These are phyloP conservation scores for Gymnothorax reevesii DNA, from an alignment of 2,797 vertebrate genomes.

Conservation along the genomic window DNA sequence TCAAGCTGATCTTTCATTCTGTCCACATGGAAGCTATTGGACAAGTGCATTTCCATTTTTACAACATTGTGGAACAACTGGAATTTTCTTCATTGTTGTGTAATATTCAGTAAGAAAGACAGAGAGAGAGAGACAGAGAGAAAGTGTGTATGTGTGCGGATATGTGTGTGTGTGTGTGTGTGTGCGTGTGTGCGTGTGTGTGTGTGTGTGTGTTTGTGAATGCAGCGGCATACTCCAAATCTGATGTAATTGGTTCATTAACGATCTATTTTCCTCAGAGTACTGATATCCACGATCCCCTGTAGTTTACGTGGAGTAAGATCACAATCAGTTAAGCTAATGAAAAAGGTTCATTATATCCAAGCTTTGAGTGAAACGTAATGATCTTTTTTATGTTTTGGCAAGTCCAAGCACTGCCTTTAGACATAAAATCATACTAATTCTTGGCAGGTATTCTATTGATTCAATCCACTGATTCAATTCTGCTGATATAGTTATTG, in stretches of 20 bases:
- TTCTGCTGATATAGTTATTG: neutral
- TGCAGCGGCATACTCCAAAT: no score
- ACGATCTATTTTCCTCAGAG: no score
- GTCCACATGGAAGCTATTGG: constrained; percentile 11
- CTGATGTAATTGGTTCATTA: no score
- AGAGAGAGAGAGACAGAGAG: no score
- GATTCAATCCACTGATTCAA: neutral
- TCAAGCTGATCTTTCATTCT: neutral
- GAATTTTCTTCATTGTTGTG: constrained; percentile 7
- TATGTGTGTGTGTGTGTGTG: neutral
- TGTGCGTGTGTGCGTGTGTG: neutral
- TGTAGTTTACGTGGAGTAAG: no score
- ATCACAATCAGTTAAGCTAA: no score
- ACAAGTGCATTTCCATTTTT: constrained; percentile 7
- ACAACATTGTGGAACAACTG: constrained; percentile 7
- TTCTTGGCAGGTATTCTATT: neutral
- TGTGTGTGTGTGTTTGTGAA: neutral
- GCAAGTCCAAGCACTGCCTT: neutral
- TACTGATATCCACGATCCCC: no score
- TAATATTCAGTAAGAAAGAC: neutral
- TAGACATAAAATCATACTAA: neutral
- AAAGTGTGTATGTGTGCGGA: neutral
- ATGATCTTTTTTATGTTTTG: neutral
- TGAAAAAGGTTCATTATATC: neutral
- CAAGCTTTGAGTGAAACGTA: neutral